Base-by-base conservation (phyloP, 2,888 invertebrate genomes). In the Cheilosia scutellata region DNA sequence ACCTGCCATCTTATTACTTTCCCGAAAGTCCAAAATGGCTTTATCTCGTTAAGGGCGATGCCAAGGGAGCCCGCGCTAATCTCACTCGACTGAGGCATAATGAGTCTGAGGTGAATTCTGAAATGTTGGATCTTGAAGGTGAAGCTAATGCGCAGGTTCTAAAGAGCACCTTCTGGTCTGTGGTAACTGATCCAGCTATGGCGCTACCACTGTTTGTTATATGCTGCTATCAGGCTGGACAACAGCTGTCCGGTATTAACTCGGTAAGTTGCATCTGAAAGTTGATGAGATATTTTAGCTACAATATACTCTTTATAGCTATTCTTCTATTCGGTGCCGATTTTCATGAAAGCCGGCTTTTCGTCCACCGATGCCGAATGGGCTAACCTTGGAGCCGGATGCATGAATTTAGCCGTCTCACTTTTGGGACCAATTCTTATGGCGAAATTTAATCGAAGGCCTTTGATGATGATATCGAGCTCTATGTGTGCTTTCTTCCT, bases 21-120 rank as follows among this genome's bases (percentile, higher is more conserved):
- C 97, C 98, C 0, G 98, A 98, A 91, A 97, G 97, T 91, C 98
- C 98, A 0, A 96, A 97, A 90, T 98, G 96, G 93, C 93, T 97
- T 65, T 96, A 94, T 88, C 94, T 96, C 68, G 94, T 96, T 71
- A 95, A 93, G 89, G 94, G 94, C 66, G 92, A 96, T 87, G 94
- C 95, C 87, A 94, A 94, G 42, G 92, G 92, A 88, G 96, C 96
- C 72, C 91, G 79, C 0, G 9, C 4, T 2, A 89, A 84, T 3
- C 58, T 91, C 58, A 51, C 47, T 2, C 89, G 88, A 5, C 20
- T 91, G 72, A 89, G 90, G 0, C 66, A 74, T 13, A 71, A 83
- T 37, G 60, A 88, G 5, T 77, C 55, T 11, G 74, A 58, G 6
- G 89, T 94, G 7, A 91, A 93, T 2, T 93, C 93, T 5, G 96